These are phyloP conservation scores for Sinotaia quadrata DNA, from an alignment of 2,888 invertebrate genomes.

Conservation along the genomic window DNA sequence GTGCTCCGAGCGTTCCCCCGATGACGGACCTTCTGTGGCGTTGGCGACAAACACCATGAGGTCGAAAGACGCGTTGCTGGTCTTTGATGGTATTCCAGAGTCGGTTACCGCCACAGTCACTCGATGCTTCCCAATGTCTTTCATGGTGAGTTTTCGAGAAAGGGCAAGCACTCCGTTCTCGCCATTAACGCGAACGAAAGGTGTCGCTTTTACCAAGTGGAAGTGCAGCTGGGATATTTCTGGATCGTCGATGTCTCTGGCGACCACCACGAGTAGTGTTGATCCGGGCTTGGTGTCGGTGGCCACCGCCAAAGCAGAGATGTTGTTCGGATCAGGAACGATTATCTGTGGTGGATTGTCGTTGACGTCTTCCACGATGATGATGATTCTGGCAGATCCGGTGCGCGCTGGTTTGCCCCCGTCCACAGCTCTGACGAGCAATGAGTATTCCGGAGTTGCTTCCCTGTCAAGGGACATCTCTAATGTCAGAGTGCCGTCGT, in stretches of 20 bases:
- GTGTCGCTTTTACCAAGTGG: constrained; percentile 31
- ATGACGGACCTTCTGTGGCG: constrained; percentile 24
- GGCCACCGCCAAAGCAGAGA: constrained; percentile 46
- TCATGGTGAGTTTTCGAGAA: constrained; percentile 28
- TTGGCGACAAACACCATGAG: constrained; percentile 40
- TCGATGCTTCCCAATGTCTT: constrained; percentile 37
- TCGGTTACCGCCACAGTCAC: constrained; percentile 40
- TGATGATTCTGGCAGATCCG: constrained; percentile 47
- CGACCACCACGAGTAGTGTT: constrained; percentile 41
- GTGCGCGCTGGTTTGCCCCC: constrained; percentile 50
- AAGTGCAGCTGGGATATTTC: constrained; percentile 43
- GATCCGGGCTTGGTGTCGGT: constrained; percentile 44
- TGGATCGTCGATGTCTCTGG: constrained; percentile 46
- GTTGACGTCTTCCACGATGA: constrained; percentile 56
- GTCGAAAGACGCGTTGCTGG: constrained; percentile 37
- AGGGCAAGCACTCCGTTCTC: constrained; percentile 37
- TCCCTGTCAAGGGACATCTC: constrained; percentile 54
- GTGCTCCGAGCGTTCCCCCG: constrained; percentile 39
- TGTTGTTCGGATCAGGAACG: constrained; percentile 47
- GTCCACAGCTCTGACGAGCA: constrained; percentile 55
- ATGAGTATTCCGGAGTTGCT: constrained; percentile 42
- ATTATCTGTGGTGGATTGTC: constrained; percentile 58
- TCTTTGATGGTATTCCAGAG: constrained; percentile 30
- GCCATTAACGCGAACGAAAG: constrained; percentile 27
- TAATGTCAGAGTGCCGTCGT: constrained; percentile 48